Percentiles rank a stretch among this genome's conserved stretches.
Evolutionary conservation across 2,888 invertebrate species (phyloP).

Genomic region (Limnephilus rhombicus): DNA sequence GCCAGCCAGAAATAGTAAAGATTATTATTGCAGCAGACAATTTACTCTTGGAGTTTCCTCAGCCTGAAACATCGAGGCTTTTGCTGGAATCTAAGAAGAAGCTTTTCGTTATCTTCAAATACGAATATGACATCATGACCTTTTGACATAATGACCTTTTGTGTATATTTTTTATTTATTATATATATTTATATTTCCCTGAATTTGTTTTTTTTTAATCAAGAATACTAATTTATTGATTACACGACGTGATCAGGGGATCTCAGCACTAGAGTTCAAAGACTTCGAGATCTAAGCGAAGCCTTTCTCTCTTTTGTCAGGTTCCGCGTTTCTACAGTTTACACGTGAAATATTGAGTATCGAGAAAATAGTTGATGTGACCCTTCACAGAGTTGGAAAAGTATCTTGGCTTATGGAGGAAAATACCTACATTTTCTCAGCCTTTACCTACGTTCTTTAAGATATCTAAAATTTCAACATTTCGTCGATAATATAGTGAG

Average conservation of each 20-base stretch:
- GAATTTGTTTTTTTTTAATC: neutral
- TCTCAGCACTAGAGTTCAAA: neutral
- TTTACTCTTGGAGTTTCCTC: too few species aligned
- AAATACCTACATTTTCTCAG: neutral
- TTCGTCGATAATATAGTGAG: too few species aligned
- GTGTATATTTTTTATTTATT: too few species aligned
- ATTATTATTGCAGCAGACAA: too few species aligned
- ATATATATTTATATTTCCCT: too few species aligned
- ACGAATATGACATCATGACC: too few species aligned
- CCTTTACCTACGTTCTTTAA: neutral
- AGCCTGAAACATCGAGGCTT: too few species aligned
- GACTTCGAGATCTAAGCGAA: neutral
- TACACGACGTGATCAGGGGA: neutral
- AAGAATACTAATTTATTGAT: neutral
- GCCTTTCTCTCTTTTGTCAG: neutral
- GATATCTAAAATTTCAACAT: neutral
- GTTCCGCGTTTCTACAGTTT: neutral
- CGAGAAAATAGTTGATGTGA: neutral
- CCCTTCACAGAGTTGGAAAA: neutral
- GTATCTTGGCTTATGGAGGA: neutral
- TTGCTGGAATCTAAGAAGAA: too few species aligned
- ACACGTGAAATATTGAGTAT: neutral
- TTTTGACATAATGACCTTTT: too few species aligned
- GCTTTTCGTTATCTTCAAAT: too few species aligned
- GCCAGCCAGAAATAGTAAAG: too few species aligned